Conservation (phyloP, 2,797 vertebrate species). For the Molossus alvarezi region DNA sequence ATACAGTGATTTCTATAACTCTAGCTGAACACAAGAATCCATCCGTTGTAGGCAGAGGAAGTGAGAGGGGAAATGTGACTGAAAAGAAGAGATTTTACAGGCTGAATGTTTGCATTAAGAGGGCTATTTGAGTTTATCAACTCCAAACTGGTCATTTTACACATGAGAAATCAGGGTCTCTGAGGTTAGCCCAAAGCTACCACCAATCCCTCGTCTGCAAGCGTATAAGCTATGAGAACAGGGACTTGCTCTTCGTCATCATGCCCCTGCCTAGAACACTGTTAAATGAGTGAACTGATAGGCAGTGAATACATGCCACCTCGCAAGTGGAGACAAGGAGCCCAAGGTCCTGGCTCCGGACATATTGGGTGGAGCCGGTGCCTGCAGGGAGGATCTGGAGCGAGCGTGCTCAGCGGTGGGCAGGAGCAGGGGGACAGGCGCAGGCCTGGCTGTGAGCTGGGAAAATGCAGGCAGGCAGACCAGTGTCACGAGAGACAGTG, state of each 20-base stretch:
- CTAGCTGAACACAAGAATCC: neutral
- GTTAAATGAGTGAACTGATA: neutral
- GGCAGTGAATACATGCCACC: neutral
- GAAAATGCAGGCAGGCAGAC: neutral
- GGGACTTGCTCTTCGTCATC: neutral
- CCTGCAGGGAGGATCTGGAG: neutral
- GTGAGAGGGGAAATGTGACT: neutral
- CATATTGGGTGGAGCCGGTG: neutral
- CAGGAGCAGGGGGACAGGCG: neutral
- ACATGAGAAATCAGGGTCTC: neutral
- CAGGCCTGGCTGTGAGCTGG: neutral
- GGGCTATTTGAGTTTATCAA: neutral
- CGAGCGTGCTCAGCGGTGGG: neutral
- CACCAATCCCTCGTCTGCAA: neutral
- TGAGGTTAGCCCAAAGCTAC: conserved; percentile 2
- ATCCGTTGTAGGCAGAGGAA: neutral
- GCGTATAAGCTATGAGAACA: neutral
- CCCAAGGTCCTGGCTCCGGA: neutral
- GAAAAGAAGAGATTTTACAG: neutral
- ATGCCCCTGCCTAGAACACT: neutral
- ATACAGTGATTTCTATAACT: neutral
- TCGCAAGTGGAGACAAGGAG: neutral
- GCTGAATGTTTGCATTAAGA: neutral
- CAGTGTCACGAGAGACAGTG: neutral
- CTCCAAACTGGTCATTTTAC: neutral